Evolutionary conservation across 2,797 vertebrate genomes (phyloP).

Genomic region (Anniella stebbinsi): DNA sequence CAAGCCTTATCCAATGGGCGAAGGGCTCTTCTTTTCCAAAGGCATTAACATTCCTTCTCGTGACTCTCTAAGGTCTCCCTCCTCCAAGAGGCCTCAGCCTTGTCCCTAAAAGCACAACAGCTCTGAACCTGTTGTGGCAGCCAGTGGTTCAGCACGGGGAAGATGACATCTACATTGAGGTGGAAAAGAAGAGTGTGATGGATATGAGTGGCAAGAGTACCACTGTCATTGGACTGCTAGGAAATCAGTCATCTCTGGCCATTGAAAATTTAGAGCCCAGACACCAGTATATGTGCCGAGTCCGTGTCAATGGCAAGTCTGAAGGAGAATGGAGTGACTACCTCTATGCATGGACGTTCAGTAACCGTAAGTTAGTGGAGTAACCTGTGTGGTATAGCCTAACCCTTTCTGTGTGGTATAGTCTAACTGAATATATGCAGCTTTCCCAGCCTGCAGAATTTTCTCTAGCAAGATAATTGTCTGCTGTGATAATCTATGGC

Average conservation of each 20-base stretch:
- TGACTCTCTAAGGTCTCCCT: conserved; percentile 80
- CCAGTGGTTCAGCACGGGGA: conserved; percentile 76
- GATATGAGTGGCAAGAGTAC: conserved; percentile 62
- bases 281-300: conserved; percentile 84
- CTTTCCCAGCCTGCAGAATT: no score
- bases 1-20: not conserved
- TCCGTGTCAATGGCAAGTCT: conserved; percentile 81
- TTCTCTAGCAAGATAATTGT: no score
- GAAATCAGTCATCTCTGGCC: conserved; percentile 79
- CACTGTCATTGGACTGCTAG: conserved; percentile 70
- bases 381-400: conserved; percentile 2
- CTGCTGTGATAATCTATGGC: no score
- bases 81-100: conserved; percentile 83
- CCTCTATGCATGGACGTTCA: conserved; percentile 86
- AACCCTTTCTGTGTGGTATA: not conserved
- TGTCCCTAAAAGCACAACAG: conserved; percentile 81
- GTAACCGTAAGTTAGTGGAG: conserved; percentile 82
- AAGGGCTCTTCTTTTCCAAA: not conserved
- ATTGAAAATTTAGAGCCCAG: conserved; percentile 82
- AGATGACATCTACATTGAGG: conserved; percentile 82
- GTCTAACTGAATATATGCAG: no score
- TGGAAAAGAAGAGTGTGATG: conserved; percentile 78
- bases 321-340: conserved; percentile 83
- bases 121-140: conserved; percentile 86
- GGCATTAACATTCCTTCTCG: conserved; percentile 57